phyloP scores from a whole-genome alignment of 2,888 invertebrate genomes.

The Teinopalpus imperialis region DNA sequence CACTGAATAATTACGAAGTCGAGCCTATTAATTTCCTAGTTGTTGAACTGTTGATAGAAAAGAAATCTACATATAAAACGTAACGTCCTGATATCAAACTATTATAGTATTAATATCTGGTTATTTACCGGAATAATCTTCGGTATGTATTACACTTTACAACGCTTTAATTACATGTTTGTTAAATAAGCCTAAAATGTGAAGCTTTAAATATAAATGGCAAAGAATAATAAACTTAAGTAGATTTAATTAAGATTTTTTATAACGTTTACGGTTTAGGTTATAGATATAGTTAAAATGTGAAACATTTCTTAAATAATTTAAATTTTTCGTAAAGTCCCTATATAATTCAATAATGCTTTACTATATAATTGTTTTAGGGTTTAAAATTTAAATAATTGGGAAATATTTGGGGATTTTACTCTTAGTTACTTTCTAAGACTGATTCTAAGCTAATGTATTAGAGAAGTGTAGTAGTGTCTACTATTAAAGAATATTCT shows the following conservation, averaged over 20 bases:
- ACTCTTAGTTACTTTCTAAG: slow-evolving; percentile 31
- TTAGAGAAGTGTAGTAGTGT: too few species aligned
- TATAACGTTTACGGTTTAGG: slow-evolving; percentile 21
- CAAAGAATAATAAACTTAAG: slow-evolving; percentile 55
- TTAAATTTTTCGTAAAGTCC: slow-evolving; percentile 15
- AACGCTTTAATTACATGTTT: slow-evolving; percentile 24
- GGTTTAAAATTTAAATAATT: too few species aligned
- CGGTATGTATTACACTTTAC: too few species aligned
- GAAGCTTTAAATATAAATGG: slow-evolving; percentile 73
- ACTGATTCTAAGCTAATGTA: slow-evolving; percentile 34
- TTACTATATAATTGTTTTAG: too few species aligned
- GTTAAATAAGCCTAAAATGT: slow-evolving; percentile 56
- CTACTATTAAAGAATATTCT: too few species aligned
- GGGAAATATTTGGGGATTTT: slow-evolving; percentile 12
- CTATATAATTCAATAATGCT: too few species aligned
- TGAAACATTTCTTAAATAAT: slow-evolving; percentile 17
- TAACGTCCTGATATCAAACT: slow-evolving; percentile 21
- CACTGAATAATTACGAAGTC: too few species aligned
- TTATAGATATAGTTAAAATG: slow-evolving; percentile 17
- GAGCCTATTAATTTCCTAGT: too few species aligned
- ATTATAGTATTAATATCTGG: background rate
- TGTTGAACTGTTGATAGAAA: too few species aligned
- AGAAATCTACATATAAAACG: too few species aligned
- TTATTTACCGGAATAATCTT: background rate
- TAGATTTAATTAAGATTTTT: slow-evolving; percentile 29